A percentile compares a stretch with the other conserved stretches of the same genome.
phyloP scores from a whole-genome alignment of 2,113 vertebrate species.

The Podilymbus podiceps region DNA sequence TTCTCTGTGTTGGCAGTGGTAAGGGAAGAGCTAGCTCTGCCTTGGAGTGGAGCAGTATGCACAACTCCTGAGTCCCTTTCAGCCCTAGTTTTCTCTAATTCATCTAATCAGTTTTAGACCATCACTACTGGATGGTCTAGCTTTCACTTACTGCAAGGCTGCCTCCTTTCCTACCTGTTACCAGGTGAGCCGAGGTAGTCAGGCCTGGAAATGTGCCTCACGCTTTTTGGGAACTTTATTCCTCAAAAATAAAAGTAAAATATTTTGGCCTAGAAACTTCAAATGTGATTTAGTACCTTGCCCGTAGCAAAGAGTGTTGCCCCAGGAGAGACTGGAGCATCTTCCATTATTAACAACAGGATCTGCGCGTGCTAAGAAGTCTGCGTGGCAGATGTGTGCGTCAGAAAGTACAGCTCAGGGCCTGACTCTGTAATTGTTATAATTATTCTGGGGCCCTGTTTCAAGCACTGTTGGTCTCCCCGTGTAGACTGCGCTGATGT shows the following conservation, averaged over 20 bases:
- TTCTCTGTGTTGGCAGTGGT: neutral
- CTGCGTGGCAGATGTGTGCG: neutral
- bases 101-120: neutral
- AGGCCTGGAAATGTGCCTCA: neutral
- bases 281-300: conserved; percentile 34
- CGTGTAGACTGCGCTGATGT: accelerated
- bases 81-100: neutral
- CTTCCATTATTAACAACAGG: conserved; percentile 20
- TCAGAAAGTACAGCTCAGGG: conserved; percentile 19
- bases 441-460: neutral
- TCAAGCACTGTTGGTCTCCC: neutral
- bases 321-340: neutral
- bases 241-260: neutral
- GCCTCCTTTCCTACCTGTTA: neutral
- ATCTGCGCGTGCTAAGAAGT: neutral
- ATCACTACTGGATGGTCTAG: neutral
- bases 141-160: neutral
- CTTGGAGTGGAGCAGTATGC: neutral
- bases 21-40: neutral
- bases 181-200: neutral
- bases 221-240: neutral
- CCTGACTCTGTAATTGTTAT: neutral
- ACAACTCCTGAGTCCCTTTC: neutral
- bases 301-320: neutral
- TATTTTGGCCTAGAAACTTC: conserved; percentile 51